Conservation (phyloP, 2,797 vertebrate species). For the Poecilia velifera region DNA sequence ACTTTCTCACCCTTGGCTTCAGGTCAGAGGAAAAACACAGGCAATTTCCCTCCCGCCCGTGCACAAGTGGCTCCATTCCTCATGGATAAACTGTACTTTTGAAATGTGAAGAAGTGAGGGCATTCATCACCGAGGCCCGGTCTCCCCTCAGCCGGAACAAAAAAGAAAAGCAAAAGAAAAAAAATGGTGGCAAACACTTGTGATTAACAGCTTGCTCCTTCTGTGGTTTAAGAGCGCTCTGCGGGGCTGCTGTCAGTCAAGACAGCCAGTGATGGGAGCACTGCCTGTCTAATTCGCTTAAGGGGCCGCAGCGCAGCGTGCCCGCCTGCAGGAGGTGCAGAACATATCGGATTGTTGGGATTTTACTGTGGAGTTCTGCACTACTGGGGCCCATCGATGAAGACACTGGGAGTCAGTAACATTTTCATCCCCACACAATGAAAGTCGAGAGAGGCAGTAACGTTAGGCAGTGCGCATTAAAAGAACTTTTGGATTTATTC, state of each 20-base stretch:
- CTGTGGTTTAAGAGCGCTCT: conserved; percentile 61
- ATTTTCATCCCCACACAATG: too few species aligned
- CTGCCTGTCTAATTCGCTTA: conserved; percentile 71
- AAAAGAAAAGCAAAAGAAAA: conserved; percentile 10
- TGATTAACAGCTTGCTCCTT: conserved; percentile 77
- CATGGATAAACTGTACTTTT: conserved; percentile 80
- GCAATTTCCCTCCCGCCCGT: conserved; percentile 71
- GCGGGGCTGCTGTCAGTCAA: conserved; percentile 67
- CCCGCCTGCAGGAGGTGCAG: conserved; percentile 56
- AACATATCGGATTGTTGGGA: conserved; percentile 63
- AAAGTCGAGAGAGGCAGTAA: conserved; percentile 40
- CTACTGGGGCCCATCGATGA: conserved; percentile 64
- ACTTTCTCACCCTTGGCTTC: conserved; percentile 70
- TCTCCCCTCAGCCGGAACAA: conserved; percentile 44
- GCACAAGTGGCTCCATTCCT: conserved; percentile 69
- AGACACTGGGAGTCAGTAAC: conserved; percentile 43
- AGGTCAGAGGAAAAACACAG: conserved; percentile 68
- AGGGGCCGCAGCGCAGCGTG: conserved; percentile 65
- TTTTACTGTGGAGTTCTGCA: conserved; percentile 67
- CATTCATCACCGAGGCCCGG: conserved; percentile 74
- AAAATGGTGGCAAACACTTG: conserved; percentile 54
- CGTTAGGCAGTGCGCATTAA: background rate
- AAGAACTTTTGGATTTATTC: background rate
- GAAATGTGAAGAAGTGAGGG: conserved; percentile 66
- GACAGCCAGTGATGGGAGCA: conserved; percentile 41